These are phyloP conservation scores for Panthera uncia DNA, from an alignment of 2,113 vertebrate species.

Conservation along the genomic window DNA sequence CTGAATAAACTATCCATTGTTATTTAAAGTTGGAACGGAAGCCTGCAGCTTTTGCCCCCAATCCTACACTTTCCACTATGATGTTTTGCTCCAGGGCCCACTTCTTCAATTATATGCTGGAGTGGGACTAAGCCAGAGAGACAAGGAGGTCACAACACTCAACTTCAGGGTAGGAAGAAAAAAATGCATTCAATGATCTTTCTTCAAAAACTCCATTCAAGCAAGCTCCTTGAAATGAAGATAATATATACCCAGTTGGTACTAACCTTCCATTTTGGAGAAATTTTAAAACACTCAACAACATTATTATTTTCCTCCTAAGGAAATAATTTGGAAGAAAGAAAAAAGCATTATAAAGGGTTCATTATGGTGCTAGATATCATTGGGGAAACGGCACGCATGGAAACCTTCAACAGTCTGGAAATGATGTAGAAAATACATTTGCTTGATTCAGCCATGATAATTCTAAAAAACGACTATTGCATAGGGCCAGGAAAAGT, in stretches of 20 bases:
- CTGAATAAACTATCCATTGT: not conserved
- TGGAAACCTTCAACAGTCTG: not conserved
- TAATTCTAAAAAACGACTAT: not conserved
- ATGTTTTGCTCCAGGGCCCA: not conserved
- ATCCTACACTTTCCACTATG: no score
- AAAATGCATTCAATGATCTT: not conserved
- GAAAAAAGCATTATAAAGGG: not conserved
- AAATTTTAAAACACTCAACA: not conserved
- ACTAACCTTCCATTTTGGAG: not conserved
- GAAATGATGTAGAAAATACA: not conserved
- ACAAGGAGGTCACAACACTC: not conserved
- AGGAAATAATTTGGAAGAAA: not conserved
- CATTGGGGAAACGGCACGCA: not conserved
- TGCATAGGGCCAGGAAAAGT: not conserved
- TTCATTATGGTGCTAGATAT: not conserved
- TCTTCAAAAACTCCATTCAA: not conserved
- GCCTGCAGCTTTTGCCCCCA: not conserved
- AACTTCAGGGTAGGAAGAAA: not conserved
- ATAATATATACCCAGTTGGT: not conserved
- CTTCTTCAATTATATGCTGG: not conserved
- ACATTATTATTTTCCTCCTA: not conserved
- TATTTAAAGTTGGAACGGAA: not conserved
- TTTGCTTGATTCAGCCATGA: not conserved
- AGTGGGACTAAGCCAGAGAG: not conserved
- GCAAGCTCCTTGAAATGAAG: not conserved